Conservation (phyloP, 2,888 invertebrate genomes). For the Chrysolina americana region DNA sequence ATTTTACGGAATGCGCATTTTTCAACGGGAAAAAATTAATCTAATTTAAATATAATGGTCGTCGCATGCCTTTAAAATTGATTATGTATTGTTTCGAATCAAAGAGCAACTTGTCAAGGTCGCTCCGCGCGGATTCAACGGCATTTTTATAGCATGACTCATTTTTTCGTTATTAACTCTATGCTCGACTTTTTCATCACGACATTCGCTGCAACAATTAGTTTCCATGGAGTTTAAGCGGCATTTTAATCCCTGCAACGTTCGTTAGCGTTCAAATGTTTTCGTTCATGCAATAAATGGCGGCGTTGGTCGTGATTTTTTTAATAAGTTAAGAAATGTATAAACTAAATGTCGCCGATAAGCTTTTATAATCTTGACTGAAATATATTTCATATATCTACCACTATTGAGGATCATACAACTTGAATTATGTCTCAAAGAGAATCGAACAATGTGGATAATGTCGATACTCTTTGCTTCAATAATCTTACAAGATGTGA, state of each 20-base stretch:
- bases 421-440: too few species aligned
- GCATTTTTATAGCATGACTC: conserved; percentile 14
- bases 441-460: too few species aligned
- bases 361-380: too few species aligned
- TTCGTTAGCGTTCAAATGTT: neutral
- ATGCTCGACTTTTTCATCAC: conserved; percentile 16
- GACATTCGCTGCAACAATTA: conserved; percentile 1
- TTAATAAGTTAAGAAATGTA: too few species aligned
- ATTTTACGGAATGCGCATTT: conserved; percentile 12
- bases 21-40: conserved; percentile 20
- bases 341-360: too few species aligned
- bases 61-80: conserved; percentile 17
- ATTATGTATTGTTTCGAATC: conserved; percentile 20
- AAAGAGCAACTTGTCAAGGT: conserved; percentile 13
- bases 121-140: neutral
- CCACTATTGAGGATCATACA: too few species aligned
- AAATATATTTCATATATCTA: too few species aligned
- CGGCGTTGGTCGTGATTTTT: neutral
- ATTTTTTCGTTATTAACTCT: neutral
- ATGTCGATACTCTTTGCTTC: too few species aligned
- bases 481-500: too few species aligned
- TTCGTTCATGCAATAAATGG: neutral
- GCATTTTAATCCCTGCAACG: neutral
- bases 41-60: conserved; percentile 21
- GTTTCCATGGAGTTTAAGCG: neutral